Evolutionary conservation across 2,888 invertebrate species (phyloP), one percentile per base, ranked within the genome.

Genomic region (Himalopsyche anomala): DNA sequence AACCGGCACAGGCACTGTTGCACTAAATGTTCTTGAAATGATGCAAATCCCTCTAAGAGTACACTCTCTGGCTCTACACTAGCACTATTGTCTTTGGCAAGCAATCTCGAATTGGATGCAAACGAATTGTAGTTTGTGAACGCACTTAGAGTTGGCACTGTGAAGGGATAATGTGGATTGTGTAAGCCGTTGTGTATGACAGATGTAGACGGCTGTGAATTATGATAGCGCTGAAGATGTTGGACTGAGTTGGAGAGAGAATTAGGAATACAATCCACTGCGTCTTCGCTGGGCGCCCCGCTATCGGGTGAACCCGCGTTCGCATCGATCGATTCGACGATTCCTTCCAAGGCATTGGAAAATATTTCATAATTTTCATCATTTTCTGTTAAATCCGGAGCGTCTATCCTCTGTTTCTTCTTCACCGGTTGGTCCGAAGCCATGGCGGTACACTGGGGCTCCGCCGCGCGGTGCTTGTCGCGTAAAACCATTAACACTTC

Each of bases 371-470:
- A 91, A 45, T 91, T 91, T 88, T 94, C 94, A 89, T 95, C 81
- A 38, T 45, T 56, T 51, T 84, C 84, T 2, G 62, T 95, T 82
- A 94, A 94, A 88, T 94, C 94, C 12, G 94, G 94, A 11, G 93
- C 94, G 89, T 95, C 95, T 89, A 96, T 95, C 90, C 96, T 95
- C 91, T 96, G 95, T 91, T 97, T 96, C 93, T 97, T 97, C 91
- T 96, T 97, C 90, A 96, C 95, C 89, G 97, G 97, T 92, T 97
- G 97, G 92, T 96, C 96, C 89, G 95, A 95, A 90, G 94, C 95
- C 96, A 96, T 96, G 90, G 92, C 94, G 92, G 92, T 93, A 92
- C 93, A 92, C 91, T 92, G 91, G 91, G 92, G 92, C 91, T 92
- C 92, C 91, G 91, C 90, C 90, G 93, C 93, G 90, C 91, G 91